Base-by-base conservation (phyloP, 2,888 invertebrate genomes). In the Aplocera efformata region DNA sequence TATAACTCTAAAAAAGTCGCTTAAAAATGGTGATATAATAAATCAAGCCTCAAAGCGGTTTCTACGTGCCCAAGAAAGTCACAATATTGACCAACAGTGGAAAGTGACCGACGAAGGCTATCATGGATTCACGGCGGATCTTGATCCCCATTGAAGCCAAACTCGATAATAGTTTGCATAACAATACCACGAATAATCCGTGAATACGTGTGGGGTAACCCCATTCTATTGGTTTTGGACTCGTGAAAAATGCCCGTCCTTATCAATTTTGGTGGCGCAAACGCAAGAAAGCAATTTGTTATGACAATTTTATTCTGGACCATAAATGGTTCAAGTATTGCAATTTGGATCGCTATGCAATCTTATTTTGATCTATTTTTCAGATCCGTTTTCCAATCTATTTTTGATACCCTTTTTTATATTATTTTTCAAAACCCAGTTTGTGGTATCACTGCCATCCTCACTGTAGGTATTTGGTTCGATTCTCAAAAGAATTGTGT, bases 151-250 rank as follows among this genome's bases (percentile, higher is more conserved):
- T 62, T 58, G 40, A 48, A 49, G 34, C 36, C 35, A 33, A 50
- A 56, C 60, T 60, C 58, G 50, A 65, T 66, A 67, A 68, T 56
- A 53, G 63, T 72, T 69, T 70, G 57, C 72, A 70, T 69, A 65
- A 80, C 69, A 77, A 69, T 56, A 56, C 60, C 60, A 57, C 60
- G 56, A 41, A 63, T 67, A 72, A 73, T 73, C 57, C 48, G 35
- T 58, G 54, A 61, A 69, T 48, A 51, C 52, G 53, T 60, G 55
- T 75, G 68, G 53, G 58, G 72, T 67, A 75, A 74, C 58, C 42
- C 56, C 48, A 45, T 39, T 56, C 46, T 55, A 63, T 66, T 62
- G 46, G 32, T 32, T 31, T 39, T 53, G 56, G 49, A 53, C 60
- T 55, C 48, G 59, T 58, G 55, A 63, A 67, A 70, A 69, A 59